A percentile compares a stretch with the other conserved stretches of the same genome.
Evolutionary conservation across 2,113 vertebrate species (phyloP).

Genomic region (Agapornis roseicollis): DNA sequence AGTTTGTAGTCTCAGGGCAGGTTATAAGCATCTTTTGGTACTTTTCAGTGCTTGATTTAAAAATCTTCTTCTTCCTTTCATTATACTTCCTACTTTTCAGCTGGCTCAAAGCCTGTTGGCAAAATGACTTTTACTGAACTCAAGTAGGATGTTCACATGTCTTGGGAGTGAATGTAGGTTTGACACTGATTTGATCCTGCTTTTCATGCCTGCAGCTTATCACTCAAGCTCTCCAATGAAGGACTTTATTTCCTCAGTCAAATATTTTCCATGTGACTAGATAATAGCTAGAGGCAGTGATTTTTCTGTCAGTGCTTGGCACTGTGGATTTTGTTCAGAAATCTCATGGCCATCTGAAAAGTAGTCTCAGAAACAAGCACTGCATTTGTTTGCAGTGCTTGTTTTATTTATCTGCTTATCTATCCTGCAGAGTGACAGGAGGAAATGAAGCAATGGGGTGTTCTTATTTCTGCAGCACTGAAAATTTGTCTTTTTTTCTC

Average conservation of each 20-base stretch:
- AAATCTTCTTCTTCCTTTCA: not conserved
- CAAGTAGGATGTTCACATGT: not conserved
- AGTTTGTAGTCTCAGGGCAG: not conserved
- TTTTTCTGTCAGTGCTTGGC: not conserved
- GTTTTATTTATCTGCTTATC: not conserved
- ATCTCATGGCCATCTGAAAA: not conserved
- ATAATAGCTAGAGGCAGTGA: not conserved
- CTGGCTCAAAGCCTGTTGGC: slow-evolving; percentile 14
- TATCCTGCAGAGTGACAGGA: not conserved
- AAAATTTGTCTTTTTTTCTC: not conserved
- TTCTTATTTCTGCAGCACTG: slow-evolving; percentile 4
- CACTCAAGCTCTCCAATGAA: slow-evolving; percentile 17
- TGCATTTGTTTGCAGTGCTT: not conserved
- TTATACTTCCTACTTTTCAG: not conserved
- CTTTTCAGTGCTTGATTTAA: not conserved
- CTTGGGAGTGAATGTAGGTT: not conserved
- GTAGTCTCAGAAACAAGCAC: not conserved
- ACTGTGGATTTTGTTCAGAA: not conserved
- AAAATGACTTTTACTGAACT: not conserved
- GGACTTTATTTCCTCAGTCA: slow-evolving; percentile 4
- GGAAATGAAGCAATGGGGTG: not conserved
- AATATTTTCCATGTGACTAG: slow-evolving; percentile 41
- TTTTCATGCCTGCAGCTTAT: slow-evolving; percentile 36
- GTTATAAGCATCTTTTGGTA: not conserved
- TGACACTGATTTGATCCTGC: slow-evolving; percentile 27